Evolutionary conservation across 2,113 vertebrate species (phyloP).

Genomic region (Tretioscincus oriximinensis): DNA sequence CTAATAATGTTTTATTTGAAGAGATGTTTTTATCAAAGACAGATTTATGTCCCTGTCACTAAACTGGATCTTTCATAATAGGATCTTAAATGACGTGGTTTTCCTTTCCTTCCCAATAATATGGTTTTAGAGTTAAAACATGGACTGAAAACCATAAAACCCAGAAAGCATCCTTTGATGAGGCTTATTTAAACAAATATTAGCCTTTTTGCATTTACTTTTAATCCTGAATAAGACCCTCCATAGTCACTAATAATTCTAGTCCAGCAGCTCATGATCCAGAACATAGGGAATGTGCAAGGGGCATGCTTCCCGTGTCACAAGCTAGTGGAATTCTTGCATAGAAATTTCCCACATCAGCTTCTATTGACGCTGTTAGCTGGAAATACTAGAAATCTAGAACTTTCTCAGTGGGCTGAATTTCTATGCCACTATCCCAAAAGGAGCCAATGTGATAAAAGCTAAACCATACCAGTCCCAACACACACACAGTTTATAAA

Average conservation of each 20-base stretch:
- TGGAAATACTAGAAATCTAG: neutral
- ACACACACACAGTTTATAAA: neutral
- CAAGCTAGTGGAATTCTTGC: too few species aligned
- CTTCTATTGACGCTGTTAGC: neutral
- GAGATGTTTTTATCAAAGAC: neutral
- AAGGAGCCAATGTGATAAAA: neutral
- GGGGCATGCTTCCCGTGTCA: too few species aligned
- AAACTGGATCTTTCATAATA: neutral
- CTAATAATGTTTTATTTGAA: neutral
- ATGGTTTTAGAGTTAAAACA: neutral
- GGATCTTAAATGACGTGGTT: neutral
- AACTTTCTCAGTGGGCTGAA: neutral
- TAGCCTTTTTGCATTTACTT: too few species aligned
- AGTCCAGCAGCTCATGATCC: too few species aligned
- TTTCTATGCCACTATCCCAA: neutral
- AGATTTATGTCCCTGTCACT: neutral
- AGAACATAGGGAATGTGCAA: too few species aligned
- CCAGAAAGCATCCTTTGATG: neutral
- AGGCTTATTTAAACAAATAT: too few species aligned
- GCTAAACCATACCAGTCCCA: neutral
- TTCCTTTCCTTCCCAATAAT: neutral
- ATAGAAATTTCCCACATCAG: neutral
- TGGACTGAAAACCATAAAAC: too few species aligned
- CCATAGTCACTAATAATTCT: too few species aligned
- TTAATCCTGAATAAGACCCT: too few species aligned